Percentiles rank a stretch among this genome's conserved stretches.
phyloP scores from a whole-genome alignment of 2,888 invertebrate genomes.

The Lutraria lutraria region DNA sequence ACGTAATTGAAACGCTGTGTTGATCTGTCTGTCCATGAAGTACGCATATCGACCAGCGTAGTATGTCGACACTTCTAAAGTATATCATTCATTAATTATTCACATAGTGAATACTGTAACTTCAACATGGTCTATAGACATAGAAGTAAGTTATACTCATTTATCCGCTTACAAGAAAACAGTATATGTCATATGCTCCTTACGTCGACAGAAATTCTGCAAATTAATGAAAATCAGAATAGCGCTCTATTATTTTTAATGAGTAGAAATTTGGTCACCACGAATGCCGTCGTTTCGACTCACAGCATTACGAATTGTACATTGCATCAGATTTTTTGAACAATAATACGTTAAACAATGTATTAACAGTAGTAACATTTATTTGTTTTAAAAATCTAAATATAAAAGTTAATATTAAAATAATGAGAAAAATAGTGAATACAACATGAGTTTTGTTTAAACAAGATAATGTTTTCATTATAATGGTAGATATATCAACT shows the following conservation, averaged over 20 bases:
- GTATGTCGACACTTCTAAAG: neutral
- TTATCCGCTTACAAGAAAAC: too few relatives aligned
- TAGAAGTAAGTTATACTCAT: neutral
- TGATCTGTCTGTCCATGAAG: neutral
- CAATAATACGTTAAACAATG: neutral
- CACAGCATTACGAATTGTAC: too few relatives aligned
- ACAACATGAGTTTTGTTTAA: neutral
- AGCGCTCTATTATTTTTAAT: too few relatives aligned
- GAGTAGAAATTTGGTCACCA: too few relatives aligned
- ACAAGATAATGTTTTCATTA: neutral
- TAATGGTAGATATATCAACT: too few relatives aligned
- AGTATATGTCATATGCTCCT: too few relatives aligned
- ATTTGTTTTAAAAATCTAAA: slow-evolving; percentile 28
- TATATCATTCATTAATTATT: slow-evolving; percentile 28
- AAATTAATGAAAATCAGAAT: too few relatives aligned
- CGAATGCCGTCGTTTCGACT: too few relatives aligned
- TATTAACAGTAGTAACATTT: neutral
- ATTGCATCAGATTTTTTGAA: neutral
- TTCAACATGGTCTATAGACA: neutral
- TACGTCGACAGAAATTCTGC: too few relatives aligned
- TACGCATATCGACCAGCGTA: neutral
- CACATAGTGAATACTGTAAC: neutral
- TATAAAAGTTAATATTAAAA: slow-evolving; percentile 11
- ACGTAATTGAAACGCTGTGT: too few relatives aligned
- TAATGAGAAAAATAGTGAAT: slow-evolving; percentile 10